Evolutionary conservation across 2,888 invertebrate genomes (phyloP).

Genomic region (Pristionchus exspectatus): DNA sequence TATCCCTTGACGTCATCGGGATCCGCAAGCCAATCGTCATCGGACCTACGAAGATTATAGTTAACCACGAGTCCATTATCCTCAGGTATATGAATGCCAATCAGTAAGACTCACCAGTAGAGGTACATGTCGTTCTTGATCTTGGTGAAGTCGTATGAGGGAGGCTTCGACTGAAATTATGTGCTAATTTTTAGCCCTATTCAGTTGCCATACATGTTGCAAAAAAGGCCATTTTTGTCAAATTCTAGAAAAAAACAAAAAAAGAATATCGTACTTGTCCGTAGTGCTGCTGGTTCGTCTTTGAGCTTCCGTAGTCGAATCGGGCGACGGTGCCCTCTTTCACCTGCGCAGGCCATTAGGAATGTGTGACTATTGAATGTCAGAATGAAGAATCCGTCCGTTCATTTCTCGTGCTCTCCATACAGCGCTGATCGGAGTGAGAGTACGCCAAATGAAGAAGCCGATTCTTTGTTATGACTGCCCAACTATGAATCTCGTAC

Average conservation of each 20-base stretch:
- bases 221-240: too few species aligned
- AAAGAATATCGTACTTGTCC: neutral
- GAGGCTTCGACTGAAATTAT: conserved; percentile 63
- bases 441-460: too few species aligned
- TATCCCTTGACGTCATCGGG: conserved; percentile 62
- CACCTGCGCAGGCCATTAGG: neutral
- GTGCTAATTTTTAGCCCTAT: too few species aligned
- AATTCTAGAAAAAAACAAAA: too few species aligned
- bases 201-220: too few species aligned
- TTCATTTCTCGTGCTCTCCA: neutral
- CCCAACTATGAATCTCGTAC: too few species aligned
- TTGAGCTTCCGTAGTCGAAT: conserved; percentile 42
- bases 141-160: conserved; percentile 65
- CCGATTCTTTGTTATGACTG: too few species aligned
- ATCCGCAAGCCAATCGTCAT: conserved; percentile 70
- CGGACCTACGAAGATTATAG: conserved; percentile 59
- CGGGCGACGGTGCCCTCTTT: conserved; percentile 34
- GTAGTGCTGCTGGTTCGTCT: conserved; percentile 27
- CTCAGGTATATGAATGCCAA: too few species aligned
- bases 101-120: conserved; percentile 24
- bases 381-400: too few species aligned
- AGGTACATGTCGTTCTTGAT: conserved; percentile 57
- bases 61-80: neutral
- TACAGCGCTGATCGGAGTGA: too few species aligned
- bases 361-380: neutral